Base-by-base conservation (phyloP, 2,888 invertebrate species). In the Autographa gamma region DNA sequence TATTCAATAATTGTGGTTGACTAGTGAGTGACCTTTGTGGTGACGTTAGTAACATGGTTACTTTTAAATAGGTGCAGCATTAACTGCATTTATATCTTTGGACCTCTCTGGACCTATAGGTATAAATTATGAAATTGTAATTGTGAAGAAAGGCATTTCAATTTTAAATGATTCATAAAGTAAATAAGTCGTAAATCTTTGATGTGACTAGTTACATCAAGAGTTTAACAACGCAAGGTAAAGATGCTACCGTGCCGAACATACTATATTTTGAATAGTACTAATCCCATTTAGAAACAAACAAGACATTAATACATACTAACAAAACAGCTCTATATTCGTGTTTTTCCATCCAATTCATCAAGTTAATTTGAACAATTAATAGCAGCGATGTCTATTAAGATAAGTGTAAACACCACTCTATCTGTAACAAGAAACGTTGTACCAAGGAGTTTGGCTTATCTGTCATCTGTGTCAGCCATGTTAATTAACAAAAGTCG, bases 331-430 rank as follows among this genome's bases (percentile, higher is more conserved):
- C 48, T 48, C 48, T 48, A 8, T 7, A n/a, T 19, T 25, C 25
- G 4, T 25, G 54, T 56, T 56, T 56, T 56, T 56, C 54, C 54
- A 56, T 19, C 25, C 19, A 56, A 56, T 56, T 56, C 25, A 25
- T 56, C 54, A 25, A 11, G 54, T 56, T 56, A 56, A 56, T 56
- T 19, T 18, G 54, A 56, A 56, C 54, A 56, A 56, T 56, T 56
- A 56, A 56, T 25, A 56, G 25, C 31, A 32, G 48, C 59, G 31
- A 66, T 66, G 48, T 60, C 16, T 48, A 52, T 25, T 56, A 56
- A 56, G 54, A 56, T 56, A 56, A 54, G 48, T 6, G n/a, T n/a
- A 48, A 52, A 52, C 18, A 14, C 54, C 5, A 56, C 13, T 56
- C 54, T 25, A 56, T 56, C 19, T 19, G 13, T 25, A 13, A 25